Conservation (phyloP, 2,888 invertebrate species). For the Latrodectus hesperus region DNA sequence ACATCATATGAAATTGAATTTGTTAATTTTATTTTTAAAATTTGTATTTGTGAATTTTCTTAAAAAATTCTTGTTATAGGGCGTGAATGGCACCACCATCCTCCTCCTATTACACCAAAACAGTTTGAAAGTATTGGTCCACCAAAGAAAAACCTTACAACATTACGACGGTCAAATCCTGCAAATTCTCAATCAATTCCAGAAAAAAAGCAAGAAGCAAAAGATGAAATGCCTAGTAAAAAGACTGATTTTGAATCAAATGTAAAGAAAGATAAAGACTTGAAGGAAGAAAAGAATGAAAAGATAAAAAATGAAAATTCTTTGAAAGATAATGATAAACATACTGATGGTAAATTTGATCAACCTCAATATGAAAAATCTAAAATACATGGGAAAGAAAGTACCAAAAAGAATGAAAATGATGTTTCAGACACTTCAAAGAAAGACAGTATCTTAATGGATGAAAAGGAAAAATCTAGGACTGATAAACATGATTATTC, state of each 20-base stretch:
- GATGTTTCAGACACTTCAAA: constrained; percentile 42
- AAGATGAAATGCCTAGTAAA: constrained; percentile 71
- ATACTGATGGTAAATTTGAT: constrained; percentile 57
- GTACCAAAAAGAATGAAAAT: constrained; percentile 40
- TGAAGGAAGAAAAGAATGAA: constrained; percentile 69
- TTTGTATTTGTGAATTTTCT: background rate
- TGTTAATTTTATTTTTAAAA: background rate
- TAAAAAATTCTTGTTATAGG: constrained; percentile 71
- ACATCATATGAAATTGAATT: background rate
- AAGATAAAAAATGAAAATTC: constrained; percentile 59
- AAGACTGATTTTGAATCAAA: constrained; percentile 52
- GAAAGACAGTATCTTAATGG: constrained; percentile 28
- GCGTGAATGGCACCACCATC: constrained; percentile 73
- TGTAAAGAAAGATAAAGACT: constrained; percentile 65
- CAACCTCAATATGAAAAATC: constrained; percentile 75
- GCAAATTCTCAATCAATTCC: constrained; percentile 72
- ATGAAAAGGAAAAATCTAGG: constrained; percentile 78
- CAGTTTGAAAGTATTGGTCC: constrained; percentile 74
- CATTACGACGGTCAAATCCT: constrained; percentile 75
- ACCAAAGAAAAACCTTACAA: constrained; percentile 74
- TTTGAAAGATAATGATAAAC: constrained; percentile 69
- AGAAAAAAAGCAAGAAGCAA: constrained; percentile 73
- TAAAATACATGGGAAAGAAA: constrained; percentile 60
- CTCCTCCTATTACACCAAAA: constrained; percentile 75
- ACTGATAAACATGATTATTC: constrained; percentile 58